Conservation (phyloP, 2,113 vertebrate genomes). For the Euleptes europaea region DNA sequence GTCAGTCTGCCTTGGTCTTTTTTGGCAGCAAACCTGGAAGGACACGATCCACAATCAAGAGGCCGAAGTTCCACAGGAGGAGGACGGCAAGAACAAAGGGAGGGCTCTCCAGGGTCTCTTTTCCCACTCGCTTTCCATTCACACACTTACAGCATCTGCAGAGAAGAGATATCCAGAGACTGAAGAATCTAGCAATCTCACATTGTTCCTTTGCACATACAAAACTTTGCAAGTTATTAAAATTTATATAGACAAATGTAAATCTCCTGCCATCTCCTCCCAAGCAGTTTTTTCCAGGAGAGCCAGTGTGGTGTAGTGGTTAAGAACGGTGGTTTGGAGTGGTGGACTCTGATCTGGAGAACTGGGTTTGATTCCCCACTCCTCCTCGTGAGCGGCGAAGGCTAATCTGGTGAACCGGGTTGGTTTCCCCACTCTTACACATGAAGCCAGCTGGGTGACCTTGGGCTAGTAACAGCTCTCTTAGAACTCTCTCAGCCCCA, state of each 20-base stretch:
- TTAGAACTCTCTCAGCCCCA: no score
- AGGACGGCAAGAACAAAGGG: conserved; percentile 86
- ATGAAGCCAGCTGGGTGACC: no score
- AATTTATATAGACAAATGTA: not conserved
- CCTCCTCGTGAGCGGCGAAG: no score
- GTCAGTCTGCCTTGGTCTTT: not conserved
- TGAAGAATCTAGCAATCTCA: not conserved
- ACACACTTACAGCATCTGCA: conserved; percentile 88
- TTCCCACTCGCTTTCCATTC: conserved; percentile 75
- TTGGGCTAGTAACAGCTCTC: no score
- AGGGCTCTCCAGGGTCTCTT: conserved; percentile 80
- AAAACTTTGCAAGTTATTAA: not conserved
- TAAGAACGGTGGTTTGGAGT: no score
- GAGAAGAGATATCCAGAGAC: not conserved
- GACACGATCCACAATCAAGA: conserved; percentile 97
- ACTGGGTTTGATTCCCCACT: no score
- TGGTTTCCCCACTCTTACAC: no score
- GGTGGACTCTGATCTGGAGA: no score
- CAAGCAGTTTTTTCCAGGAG: not conserved
- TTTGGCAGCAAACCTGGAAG: conserved; percentile 61
- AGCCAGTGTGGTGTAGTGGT: no score
- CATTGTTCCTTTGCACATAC: not conserved
- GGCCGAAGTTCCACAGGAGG: conserved; percentile 93
- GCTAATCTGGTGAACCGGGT: no score
- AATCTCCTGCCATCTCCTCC: not conserved